phyloP scores from a whole-genome alignment of 2,888 invertebrate genomes.

The Drosophila planitibia region DNA sequence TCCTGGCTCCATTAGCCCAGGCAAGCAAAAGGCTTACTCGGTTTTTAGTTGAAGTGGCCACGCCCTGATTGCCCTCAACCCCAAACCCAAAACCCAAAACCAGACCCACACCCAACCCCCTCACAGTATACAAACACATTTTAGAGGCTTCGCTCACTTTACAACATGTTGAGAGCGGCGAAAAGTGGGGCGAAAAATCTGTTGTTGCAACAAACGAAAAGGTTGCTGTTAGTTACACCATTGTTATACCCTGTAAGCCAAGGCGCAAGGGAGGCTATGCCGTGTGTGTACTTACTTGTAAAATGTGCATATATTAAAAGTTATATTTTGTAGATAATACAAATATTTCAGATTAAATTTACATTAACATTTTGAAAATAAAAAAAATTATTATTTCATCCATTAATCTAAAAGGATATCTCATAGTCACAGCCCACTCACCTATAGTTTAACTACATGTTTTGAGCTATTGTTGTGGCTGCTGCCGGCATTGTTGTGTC shows the following conservation, averaged over 20 bases:
- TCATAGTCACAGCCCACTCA: background rate
- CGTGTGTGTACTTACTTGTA: too few species aligned
- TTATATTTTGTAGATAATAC: background rate
- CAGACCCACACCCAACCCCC: background rate
- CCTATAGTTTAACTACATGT: slow-evolving; percentile 10
- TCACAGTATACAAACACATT: slow-evolving; percentile 60
- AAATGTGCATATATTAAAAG: background rate
- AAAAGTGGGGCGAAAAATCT: slow-evolving; percentile 30
- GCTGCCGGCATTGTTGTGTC: slow-evolving; percentile 44
- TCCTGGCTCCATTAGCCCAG: slow-evolving; percentile 69
- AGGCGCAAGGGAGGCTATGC: too few species aligned
- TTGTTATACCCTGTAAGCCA: slow-evolving; percentile 35
- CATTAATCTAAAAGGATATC: slow-evolving; percentile 21
- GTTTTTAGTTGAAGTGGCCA: slow-evolving; percentile 73
- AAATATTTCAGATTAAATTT: background rate
- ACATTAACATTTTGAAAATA: background rate
- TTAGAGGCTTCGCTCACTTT: slow-evolving; percentile 66
- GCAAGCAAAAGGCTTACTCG: slow-evolving; percentile 65
- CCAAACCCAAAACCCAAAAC: background rate
- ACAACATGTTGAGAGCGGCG: slow-evolving; percentile 35
- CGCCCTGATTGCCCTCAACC: slow-evolving; percentile 48
- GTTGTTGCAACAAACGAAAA: slow-evolving; percentile 68
- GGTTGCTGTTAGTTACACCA: slow-evolving; percentile 50
- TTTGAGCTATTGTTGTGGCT: slow-evolving; percentile 48
- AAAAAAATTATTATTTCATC: background rate